These are phyloP conservation scores for Vannuccia rotundouncinata DNA, from an alignment of 2,888 invertebrate species.

Conservation along the genomic window DNA sequence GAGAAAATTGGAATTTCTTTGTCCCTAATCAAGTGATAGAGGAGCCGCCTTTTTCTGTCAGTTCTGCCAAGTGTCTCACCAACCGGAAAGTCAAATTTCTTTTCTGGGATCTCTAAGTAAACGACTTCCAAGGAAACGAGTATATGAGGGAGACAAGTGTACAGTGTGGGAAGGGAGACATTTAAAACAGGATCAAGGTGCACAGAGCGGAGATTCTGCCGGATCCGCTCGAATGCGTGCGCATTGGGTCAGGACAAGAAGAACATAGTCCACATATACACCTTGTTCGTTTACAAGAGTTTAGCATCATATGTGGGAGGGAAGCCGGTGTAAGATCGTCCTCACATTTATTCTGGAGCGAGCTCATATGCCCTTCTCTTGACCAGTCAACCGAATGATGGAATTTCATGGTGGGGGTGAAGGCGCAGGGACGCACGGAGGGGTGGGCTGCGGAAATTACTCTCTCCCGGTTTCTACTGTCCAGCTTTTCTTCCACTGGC, in stretches of 20 bases:
- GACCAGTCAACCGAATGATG: background rate
- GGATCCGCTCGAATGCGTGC: background rate
- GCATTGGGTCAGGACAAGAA: background rate
- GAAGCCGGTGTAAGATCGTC: background rate
- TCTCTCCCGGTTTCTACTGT: no score
- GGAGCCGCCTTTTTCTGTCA: slow-evolving; percentile 11
- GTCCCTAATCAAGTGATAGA: background rate
- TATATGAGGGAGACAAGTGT: no score
- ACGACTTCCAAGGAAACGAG: background rate
- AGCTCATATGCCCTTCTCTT: background rate
- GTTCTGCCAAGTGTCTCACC: background rate
- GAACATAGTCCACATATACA: background rate
- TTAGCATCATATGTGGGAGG: no score
- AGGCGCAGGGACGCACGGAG: no score
- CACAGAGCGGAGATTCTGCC: background rate
- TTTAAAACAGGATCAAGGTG: background rate
- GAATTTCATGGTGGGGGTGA: background rate
- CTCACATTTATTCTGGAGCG: background rate
- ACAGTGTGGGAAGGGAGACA: no score
- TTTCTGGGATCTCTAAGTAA: background rate
- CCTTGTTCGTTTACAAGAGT: background rate
- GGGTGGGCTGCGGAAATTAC: no score
- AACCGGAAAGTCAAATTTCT: background rate
- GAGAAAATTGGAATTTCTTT: slow-evolving; percentile 2
- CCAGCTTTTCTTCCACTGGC: background rate